These are phyloP conservation scores for Alosa alosa DNA, from an alignment of 2,113 vertebrate genomes.

Conservation along the genomic window DNA sequence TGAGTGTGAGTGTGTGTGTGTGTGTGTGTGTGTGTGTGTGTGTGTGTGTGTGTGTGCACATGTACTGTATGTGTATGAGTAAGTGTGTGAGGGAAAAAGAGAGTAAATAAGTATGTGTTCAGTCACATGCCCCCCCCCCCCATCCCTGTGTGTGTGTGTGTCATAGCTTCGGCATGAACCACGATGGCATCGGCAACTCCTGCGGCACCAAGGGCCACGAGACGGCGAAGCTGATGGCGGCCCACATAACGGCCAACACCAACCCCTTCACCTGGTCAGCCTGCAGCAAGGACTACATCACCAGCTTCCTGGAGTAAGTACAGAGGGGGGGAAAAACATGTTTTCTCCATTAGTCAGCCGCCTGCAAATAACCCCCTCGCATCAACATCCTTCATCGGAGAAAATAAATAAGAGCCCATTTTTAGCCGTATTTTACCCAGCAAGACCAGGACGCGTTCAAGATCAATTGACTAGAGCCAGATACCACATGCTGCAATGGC, in stretches of 20 bases:
- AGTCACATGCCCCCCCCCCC: slow-evolving; percentile 9
- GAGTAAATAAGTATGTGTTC: slow-evolving; percentile 18
- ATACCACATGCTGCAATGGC: slow-evolving; percentile 4
- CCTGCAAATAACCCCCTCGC: slow-evolving; percentile 8
- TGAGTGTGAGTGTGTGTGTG: neutral
- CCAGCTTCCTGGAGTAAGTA: slow-evolving; percentile 99
- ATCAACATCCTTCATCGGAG: neutral
- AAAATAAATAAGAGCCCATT: neutral
- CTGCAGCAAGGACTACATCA: slow-evolving; percentile 99
- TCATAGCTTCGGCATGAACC: slow-evolving; percentile 98
- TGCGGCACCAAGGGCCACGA: slow-evolving; percentile 98
- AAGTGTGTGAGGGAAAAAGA: neutral
- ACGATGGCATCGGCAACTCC: slow-evolving; percentile 97
- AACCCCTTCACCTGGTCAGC: slow-evolving; percentile 99
- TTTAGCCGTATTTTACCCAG: neutral
- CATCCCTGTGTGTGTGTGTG: slow-evolving; percentile 46
- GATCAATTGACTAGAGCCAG: neutral
- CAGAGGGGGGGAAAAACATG: slow-evolving; percentile 42
- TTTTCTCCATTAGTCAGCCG: slow-evolving; percentile 12
- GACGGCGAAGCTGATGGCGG: slow-evolving; percentile 98
- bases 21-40: neutral
- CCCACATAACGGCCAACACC: slow-evolving; percentile 98
- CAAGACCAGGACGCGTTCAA: neutral
- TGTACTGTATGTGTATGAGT: neutral
- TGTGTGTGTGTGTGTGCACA: neutral